A percentile compares a stretch with the other conserved stretches of the same genome.
Conservation (phyloP, 1,140 invertebrate genomes). For the Patella vulgata region DNA sequence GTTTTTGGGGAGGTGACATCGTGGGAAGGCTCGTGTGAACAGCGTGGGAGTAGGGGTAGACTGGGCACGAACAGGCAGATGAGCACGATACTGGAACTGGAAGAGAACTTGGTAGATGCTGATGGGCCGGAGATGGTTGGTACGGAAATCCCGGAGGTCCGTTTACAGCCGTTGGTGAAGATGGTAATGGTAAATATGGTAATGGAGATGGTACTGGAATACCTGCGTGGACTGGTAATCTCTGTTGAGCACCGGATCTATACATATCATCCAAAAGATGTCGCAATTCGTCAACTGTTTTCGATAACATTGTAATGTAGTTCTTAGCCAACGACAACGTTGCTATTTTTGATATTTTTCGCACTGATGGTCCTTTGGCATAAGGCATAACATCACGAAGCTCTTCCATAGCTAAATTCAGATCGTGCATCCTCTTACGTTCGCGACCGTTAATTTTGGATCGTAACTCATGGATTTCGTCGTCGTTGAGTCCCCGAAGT, state of each 20-base stretch:
- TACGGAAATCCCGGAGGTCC: too few relatives aligned
- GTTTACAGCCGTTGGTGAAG: background rate
- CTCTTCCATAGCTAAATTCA: slow-evolving; percentile 59
- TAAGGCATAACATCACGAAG: slow-evolving; percentile 63
- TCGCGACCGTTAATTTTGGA: slow-evolving; percentile 56
- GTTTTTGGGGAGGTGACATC: too few relatives aligned
- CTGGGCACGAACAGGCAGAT: too few relatives aligned
- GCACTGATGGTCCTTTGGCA: slow-evolving; percentile 93
- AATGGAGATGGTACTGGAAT: background rate
- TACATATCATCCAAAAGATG: slow-evolving; percentile 39
- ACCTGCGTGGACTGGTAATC: background rate
- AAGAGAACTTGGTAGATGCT: too few relatives aligned
- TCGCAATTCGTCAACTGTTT: slow-evolving; percentile 54
- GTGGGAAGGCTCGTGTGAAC: too few relatives aligned
- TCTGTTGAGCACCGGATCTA: slow-evolving; percentile 10
- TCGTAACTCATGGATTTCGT: slow-evolving; percentile 35
- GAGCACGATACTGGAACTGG: too few relatives aligned
- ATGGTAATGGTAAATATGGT: background rate
- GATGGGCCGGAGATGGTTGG: too few relatives aligned
- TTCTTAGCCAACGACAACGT: slow-evolving; percentile 96
- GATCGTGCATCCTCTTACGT: slow-evolving; percentile 61
- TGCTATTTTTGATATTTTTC: slow-evolving; percentile 98
- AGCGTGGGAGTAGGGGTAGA: too few relatives aligned
- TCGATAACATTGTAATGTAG: slow-evolving; percentile 93
- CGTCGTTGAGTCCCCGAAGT: slow-evolving; percentile 24